Evolutionary conservation across 1,140 invertebrate genomes (phyloP), one percentile per base, ranked within the genome.

Genomic region (Daktulosphaira vitifoliae): DNA sequence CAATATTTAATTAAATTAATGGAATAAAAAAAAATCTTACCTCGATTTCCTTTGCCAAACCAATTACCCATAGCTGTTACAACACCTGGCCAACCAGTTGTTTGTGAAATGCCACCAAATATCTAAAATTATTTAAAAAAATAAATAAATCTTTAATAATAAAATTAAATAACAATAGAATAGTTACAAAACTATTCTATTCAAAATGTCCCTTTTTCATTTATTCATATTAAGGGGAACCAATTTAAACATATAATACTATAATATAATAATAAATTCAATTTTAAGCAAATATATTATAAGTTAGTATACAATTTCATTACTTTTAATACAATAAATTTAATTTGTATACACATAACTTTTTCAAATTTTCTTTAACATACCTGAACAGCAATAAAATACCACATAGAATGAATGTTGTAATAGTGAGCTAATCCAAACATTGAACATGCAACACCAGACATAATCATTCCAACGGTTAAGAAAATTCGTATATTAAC

Each of bases 1-100:
- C 15, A 16, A 48, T 48, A 48, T 16, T 22, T 7, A 7, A 16
- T 48, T 16, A 4, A 16, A 48, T 48, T 48, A 15, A 48, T n/a
- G 6, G n/a, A n/a, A 11, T 33, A 33, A 33, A 33, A n/a, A n/a
- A n/a, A 69, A 52, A 46, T 51, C 52, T 73, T 74, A 82, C 82
- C 81, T 74, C 84, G 79, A 74, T 92, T 92, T 18, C 84, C 82
- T 76, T 90, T 93, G 1, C 92, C 93, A 78, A 93, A 96, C 95
- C 95, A 98, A 72, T 96, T 93, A 11, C 89, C 90, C 20, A 98
- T 84, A 9, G 90, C 85, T 11, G 93, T 86, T 0, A 98, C 92
- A 0, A 96, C 94, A 50, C 91, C 90, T 0, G 94, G 89, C 89
- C 89, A 92, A 1, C 92, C 94, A 16, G 91, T 89, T 0, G 92